Conservation (phyloP, 2,888 invertebrate genomes). For the Conomelus anceps region DNA sequence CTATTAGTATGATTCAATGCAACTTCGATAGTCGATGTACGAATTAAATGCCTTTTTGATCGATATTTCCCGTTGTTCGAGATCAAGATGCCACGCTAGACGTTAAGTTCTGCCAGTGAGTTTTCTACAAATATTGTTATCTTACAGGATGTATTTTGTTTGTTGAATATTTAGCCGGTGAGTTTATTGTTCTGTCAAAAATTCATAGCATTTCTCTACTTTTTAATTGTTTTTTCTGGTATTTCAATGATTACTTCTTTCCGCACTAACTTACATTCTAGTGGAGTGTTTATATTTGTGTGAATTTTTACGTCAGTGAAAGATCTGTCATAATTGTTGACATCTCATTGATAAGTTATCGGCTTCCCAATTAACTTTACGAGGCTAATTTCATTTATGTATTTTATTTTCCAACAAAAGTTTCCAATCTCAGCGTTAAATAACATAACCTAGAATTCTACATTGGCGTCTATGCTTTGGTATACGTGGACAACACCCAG, state of each 20-base stretch:
- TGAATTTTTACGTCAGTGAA: background rate
- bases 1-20: no score
- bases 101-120: background rate
- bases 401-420: background rate
- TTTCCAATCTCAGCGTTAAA: background rate
- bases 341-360: background rate
- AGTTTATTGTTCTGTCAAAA: background rate
- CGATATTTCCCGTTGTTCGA: background rate
- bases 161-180: background rate
- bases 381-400: background rate
- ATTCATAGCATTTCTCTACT: no score
- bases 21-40: background rate
- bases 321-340: background rate
- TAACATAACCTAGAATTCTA: background rate
- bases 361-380: background rate
- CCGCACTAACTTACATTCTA: background rate
- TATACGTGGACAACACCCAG: background rate
- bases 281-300: background rate
- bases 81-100: background rate
- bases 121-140: background rate
- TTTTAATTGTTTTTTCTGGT: background rate
- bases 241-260: background rate
- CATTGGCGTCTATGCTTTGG: background rate
- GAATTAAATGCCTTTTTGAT: no score
- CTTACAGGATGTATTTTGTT: background rate